phyloP scores from a whole-genome alignment of 2,797 vertebrate species.

The Lepus oiostolus region DNA sequence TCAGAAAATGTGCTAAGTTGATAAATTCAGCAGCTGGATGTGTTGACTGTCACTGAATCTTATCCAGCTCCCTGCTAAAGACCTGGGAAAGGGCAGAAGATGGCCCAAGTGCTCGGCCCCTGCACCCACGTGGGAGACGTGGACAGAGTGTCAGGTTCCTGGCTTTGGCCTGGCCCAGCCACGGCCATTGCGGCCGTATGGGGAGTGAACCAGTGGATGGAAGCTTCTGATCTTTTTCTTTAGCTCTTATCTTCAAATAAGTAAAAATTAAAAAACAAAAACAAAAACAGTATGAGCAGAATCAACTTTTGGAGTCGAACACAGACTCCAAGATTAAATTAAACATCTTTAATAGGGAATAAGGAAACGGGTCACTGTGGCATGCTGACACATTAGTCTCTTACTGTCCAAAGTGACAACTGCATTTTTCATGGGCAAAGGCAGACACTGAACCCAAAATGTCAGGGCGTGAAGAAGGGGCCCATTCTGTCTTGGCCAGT shows the following conservation, averaged over 20 bases:
- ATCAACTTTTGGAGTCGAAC: background rate
- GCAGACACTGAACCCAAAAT: background rate
- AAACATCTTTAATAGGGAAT: background rate
- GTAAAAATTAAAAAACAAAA: no score
- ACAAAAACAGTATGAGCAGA: background rate
- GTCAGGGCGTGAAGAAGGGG: background rate
- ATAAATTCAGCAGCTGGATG: background rate
- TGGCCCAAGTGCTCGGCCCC: no score
- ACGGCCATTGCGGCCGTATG: no score
- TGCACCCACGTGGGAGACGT: no score
- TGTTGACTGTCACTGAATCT: background rate
- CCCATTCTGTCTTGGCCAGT: background rate
- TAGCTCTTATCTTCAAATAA: no score
- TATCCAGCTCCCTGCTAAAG: no score
- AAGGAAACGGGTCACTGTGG: accelerated
- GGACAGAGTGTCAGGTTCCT: no score
- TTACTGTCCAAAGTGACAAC: background rate
- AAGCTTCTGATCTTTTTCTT: no score
- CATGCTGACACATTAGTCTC: background rate
- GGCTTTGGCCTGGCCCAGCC: no score
- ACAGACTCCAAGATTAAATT: background rate
- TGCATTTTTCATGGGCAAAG: background rate
- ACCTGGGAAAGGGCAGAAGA: no score
- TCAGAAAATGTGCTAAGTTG: background rate
- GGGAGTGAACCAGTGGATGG: no score